Evolutionary conservation across 2,888 invertebrate genomes (phyloP).

Genomic region (Tenthredo mesomela): DNA sequence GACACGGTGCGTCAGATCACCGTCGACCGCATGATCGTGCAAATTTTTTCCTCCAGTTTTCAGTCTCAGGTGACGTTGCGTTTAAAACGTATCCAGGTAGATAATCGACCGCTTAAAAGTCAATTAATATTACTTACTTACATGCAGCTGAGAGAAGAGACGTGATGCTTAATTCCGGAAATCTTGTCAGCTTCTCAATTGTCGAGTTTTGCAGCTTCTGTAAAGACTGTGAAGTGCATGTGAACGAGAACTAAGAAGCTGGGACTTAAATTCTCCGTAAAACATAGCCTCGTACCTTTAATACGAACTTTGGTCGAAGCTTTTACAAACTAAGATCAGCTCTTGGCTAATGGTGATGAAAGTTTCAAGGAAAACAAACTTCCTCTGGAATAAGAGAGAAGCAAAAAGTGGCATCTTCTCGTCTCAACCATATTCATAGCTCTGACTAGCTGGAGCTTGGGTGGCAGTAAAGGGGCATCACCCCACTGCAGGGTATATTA

Average conservation of each 20-base stretch:
- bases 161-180: background rate
- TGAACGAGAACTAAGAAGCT: background rate
- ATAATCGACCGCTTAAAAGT: constrained; percentile 75
- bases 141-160: background rate
- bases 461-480: constrained; percentile 33
- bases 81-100: constrained; percentile 55
- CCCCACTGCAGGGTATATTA: background rate
- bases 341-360: constrained; percentile 14
- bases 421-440: background rate
- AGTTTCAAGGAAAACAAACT: constrained; percentile 18
- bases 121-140: constrained; percentile 71
- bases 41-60: constrained; percentile 56
- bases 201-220: background rate
- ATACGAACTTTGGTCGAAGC: background rate
- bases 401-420: background rate
- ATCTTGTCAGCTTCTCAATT: background rate
- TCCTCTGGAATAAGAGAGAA: constrained; percentile 1
- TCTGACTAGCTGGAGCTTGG: constrained; percentile 2
- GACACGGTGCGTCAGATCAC: constrained; percentile 48
- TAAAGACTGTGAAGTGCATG: background rate
- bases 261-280: background rate
- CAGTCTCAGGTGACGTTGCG: constrained; percentile 42
- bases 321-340: background rate
- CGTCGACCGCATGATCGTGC: constrained; percentile 66
- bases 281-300: background rate